Base-by-base conservation (phyloP, 2,113 vertebrate species). In the Ia io region DNA sequence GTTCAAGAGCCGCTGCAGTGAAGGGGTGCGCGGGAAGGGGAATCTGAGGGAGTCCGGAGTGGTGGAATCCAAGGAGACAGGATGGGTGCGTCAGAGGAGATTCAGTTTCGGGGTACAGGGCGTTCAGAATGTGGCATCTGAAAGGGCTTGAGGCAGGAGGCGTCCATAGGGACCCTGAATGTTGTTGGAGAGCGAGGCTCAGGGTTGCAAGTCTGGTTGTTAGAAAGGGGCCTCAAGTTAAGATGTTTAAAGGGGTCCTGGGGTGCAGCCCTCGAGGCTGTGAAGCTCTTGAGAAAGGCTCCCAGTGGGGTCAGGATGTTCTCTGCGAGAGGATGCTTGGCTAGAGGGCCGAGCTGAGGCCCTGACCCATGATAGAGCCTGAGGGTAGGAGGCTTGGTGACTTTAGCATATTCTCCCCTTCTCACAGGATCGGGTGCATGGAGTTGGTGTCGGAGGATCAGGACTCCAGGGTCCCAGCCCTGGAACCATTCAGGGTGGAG, bases 381-480 rank as follows among this genome's bases (percentile, higher is more conserved):
- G 11, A 88, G 22, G 16, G 6, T 70, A 11, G 85, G 71, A 79
- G n/a, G 20, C 56, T 69, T 85, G 63, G 78, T 85, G 44, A 95
- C 59, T 84, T 83, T 65, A 71, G 76, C 30, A 7, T 96, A 77
- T 71, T 44, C 71, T 92, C 56, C 22, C 85, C 25, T 63, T 35
- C 88, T 76, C 59, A 95, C 98, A 99, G 99, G 99, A 99, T 30
- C 98, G 98, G 47, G 61, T 93, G 56, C 67, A 37, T 69, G 90
- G 85, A 91, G 56, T 78, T 73, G 80, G 30, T 89, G 93, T 82
- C 56, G 97, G 96, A 97, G 49, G 90, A 97, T 30, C 53, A 89
- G 25, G 77, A 96, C 18, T 51, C 78, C 84, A 93, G 93, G 87
- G 88, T 97, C 20, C 93, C 94, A 40, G 92, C 93, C 2, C 61